A percentile compares a stretch with the other conserved stretches of the same genome.
Evolutionary conservation across 2,797 vertebrate genomes (phyloP).

Genomic region (Esox masquinongy): DNA sequence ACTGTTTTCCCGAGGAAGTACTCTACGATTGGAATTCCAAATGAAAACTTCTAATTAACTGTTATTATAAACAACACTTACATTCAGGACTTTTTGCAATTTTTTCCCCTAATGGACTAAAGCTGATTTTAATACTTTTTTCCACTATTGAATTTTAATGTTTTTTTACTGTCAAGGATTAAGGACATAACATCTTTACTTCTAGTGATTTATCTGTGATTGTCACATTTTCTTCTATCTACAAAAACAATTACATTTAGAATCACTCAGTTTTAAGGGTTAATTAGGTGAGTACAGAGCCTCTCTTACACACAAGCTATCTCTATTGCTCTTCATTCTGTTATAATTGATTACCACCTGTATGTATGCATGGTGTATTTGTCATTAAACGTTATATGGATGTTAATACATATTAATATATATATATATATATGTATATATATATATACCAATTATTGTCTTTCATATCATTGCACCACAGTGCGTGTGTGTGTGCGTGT

Average conservation of each 20-base stretch:
- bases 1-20: constrained; percentile 74
- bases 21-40: constrained; percentile 65
- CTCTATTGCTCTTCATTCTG: constrained; percentile 44
- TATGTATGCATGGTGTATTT: constrained; percentile 1
- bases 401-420: neutral
- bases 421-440: neutral
- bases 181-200: constrained; percentile 60
- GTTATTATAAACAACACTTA: constrained; percentile 44
- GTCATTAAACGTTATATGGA: neutral
- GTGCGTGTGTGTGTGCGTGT: constrained; percentile 30
- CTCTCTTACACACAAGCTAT: constrained; percentile 48
- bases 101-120: constrained; percentile 66
- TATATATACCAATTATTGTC: neutral
- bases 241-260: constrained; percentile 48
- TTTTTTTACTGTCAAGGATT: constrained; percentile 70
- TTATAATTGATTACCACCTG: constrained; percentile 19
- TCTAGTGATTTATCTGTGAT: constrained; percentile 55
- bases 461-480: constrained; percentile 3
- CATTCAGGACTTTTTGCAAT: constrained; percentile 52
- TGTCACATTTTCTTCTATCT: constrained; percentile 55
- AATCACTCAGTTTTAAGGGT: constrained; percentile 55
- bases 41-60: constrained; percentile 52
- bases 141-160: constrained; percentile 69
- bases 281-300: constrained; percentile 72
- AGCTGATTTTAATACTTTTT: constrained; percentile 65